phyloP scores from a whole-genome alignment of 2,113 vertebrate genomes.

The Mohoua ochrocephala region DNA sequence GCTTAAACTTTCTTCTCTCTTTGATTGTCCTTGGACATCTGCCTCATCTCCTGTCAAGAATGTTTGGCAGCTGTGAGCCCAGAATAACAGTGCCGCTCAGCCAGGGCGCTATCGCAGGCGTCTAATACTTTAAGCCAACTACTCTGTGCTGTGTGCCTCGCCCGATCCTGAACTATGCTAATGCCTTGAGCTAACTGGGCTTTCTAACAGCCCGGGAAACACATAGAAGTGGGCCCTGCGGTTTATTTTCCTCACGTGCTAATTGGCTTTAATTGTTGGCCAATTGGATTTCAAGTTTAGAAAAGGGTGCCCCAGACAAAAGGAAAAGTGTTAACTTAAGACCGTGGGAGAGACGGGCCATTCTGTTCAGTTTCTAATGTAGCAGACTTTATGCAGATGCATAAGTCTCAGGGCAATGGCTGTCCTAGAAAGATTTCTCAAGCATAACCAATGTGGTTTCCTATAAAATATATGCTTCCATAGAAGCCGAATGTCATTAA shows the following conservation, averaged over 20 bases:
- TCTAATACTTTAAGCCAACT: slow-evolving; percentile 97
- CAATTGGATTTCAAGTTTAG: slow-evolving; percentile 90
- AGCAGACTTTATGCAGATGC: slow-evolving; percentile 63
- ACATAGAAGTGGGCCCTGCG: slow-evolving; percentile 32
- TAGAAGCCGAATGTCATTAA: not conserved
- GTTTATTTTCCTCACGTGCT: slow-evolving; percentile 85
- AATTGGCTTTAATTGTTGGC: slow-evolving; percentile 99
- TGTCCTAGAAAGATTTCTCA: slow-evolving; percentile 40
- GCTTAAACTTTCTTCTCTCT: slow-evolving; percentile 92
- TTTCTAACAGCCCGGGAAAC: slow-evolving; percentile 62
- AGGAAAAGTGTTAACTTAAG: slow-evolving; percentile 64
- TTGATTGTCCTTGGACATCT: slow-evolving; percentile 99
- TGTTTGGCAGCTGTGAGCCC: slow-evolving; percentile 96
- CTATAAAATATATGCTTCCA: slow-evolving; percentile 16
- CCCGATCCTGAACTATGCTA: slow-evolving; percentile 81
- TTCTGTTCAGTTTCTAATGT: slow-evolving; percentile 58
- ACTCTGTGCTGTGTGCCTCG: slow-evolving; percentile 72
- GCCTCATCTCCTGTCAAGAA: slow-evolving; percentile 96
- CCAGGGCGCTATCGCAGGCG: slow-evolving; percentile 75
- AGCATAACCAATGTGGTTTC: slow-evolving; percentile 6
- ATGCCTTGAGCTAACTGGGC: slow-evolving; percentile 75
- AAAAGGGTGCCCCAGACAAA: slow-evolving; percentile 73
- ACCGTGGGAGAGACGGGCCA: slow-evolving; percentile 69
- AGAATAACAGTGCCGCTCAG: slow-evolving; percentile 87
- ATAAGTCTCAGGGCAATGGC: slow-evolving; percentile 29